Evolutionary conservation across 1,140 invertebrate genomes (phyloP), one percentile per base, ranked within the genome.

Genomic region (Habropoda laboriosa): DNA sequence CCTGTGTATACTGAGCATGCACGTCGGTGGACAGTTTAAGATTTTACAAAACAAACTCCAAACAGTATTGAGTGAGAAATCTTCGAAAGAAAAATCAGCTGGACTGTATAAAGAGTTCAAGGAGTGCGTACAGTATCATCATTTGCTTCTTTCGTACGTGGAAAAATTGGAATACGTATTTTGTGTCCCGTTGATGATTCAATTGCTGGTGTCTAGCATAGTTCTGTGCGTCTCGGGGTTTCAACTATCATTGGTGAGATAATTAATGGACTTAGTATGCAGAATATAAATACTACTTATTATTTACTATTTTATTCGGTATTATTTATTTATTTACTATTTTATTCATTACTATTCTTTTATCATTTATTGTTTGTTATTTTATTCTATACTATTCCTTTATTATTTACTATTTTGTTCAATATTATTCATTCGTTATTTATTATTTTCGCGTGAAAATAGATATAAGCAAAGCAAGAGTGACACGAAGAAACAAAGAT

Each of bases 41-140:
- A 49, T 49, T 6, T 49, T 49, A 5, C 47, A 21, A 21, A 49
- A 49, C 6, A 21, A 49, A 49, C 1, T 49, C 3, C 3, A 5
- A 18, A 1, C 16, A 21, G 21, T 49, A 49, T 49, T 49, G 18
- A 3, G 0, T 12, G 0, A 12, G 0, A 18, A 49, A 21, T 3
- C 16, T 21, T 3, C 18, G 5, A 1, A 10, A 21, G 18, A 4
- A 10, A 49, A 49, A 49, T 10, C 18, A 49, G 7, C 21, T 49
- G 3, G 3, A 21, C 3, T 18, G 16, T 49, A 49, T 6, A 2
- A 6, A 0, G 18, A 21, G 18, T 70, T 82, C 2, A 79, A 75
- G 45, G 24, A 60, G 0, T 82, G 76, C 45, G 45, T 79, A 12
- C 16, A 55, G 40, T 16, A 68, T 10, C 81, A 82, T 64, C 47